Evolutionary conservation across 1,140 invertebrate species (phyloP).

Genomic region (Steinernema khuongi): DNA sequence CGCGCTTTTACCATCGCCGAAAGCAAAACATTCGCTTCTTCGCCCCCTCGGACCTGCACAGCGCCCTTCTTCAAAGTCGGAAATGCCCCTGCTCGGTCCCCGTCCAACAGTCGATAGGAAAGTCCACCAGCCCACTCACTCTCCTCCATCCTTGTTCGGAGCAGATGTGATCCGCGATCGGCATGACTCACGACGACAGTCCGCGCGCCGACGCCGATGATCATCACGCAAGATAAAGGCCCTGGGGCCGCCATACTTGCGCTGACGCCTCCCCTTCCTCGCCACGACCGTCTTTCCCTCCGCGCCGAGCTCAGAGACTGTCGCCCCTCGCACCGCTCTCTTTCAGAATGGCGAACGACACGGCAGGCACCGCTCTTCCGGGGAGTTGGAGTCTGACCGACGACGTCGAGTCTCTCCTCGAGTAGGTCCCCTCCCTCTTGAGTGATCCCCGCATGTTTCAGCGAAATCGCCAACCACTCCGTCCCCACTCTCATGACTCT

Average conservation of each 20-base stretch:
- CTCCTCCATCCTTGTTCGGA: neutral
- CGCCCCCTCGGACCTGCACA: too few species aligned
- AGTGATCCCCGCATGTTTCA: neutral
- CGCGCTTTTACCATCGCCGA: conserved; percentile 11
- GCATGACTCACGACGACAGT: neutral
- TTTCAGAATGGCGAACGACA: neutral
- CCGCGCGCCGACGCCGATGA: neutral
- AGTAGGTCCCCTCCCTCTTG: neutral
- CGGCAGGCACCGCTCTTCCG: too few species aligned
- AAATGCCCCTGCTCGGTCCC: too few species aligned
- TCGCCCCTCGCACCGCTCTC: neutral
- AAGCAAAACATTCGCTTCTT: conserved; percentile 7
- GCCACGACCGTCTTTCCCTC: neutral
- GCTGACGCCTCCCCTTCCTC: neutral
- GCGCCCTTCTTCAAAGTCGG: too few species aligned
- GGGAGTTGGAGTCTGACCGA: neutral
- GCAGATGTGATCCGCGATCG: neutral
- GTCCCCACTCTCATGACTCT: neutral
- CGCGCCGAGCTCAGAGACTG: neutral
- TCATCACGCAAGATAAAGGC: neutral
- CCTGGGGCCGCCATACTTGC: neutral
- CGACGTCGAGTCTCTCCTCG: neutral
- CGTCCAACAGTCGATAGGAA: too few species aligned
- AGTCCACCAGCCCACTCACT: too few species aligned
- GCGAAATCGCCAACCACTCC: neutral